Evolutionary conservation across 2,888 invertebrate species (phyloP).

Genomic region (Smittia aterrima): DNA sequence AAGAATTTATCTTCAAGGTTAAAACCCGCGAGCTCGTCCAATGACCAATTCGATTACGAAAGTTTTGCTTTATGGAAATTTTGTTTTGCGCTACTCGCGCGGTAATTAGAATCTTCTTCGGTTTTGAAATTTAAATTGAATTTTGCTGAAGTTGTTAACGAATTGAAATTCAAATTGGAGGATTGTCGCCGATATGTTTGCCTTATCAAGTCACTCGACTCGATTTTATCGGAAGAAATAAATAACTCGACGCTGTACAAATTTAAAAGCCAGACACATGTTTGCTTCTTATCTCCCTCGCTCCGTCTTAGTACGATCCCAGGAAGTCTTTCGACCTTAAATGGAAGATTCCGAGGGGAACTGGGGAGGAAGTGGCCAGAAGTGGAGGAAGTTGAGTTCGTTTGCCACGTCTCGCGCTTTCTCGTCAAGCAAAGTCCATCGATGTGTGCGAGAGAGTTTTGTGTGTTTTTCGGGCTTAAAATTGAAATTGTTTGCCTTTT

Average conservation of each 20-base stretch:
- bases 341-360: conserved; percentile 12
- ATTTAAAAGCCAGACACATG: conserved; percentile 23
- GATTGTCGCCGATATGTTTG: too few relatives aligned
- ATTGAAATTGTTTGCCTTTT: conserved; percentile 1
- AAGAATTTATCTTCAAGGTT: conserved; percentile 37
- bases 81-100: neutral
- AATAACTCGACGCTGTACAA: neutral
- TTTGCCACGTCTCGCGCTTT: conserved; percentile 8
- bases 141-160: too few relatives aligned
- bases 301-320: neutral
- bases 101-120: conserved; percentile 5
- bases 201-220: too few relatives aligned
- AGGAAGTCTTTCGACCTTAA: conserved; percentile 13
- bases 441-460: neutral
- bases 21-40: conserved; percentile 36
- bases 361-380: conserved; percentile 1
- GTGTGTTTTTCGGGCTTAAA: neutral
- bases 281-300: conserved; percentile 8
- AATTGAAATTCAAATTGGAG: conserved; percentile 35
- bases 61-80: conserved; percentile 30
- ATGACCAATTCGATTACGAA: conserved; percentile 39
- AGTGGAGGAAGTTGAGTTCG: neutral
- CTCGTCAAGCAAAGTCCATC: neutral
- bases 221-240: too few relatives aligned
- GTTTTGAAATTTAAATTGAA: conserved; percentile 38